Conservation (phyloP, 2,888 invertebrate species). For the Trileptium ribeirensis region DNA sequence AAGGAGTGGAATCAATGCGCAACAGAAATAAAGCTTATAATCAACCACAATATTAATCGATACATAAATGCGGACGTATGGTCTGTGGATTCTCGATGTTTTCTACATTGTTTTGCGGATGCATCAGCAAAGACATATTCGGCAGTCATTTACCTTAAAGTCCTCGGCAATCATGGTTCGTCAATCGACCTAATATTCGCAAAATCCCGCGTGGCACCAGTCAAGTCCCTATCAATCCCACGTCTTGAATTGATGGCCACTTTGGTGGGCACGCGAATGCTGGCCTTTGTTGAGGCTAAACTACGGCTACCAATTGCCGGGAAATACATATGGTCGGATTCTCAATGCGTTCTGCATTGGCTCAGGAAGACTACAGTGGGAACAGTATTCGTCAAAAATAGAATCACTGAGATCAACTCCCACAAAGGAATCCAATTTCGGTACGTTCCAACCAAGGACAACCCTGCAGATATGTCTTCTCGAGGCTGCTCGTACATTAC, state of each 20-base stretch:
- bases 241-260: constrained; percentile 23
- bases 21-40: not conserved
- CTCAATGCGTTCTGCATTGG: constrained; percentile 11
- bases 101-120: not conserved
- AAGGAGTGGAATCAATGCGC: not conserved
- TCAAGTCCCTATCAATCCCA: not conserved
- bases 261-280: not conserved
- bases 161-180: not conserved
- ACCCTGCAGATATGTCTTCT: constrained; percentile 40
- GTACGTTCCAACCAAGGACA: constrained; percentile 28
- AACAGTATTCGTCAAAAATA: constrained; percentile 2
- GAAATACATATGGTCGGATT: not conserved
- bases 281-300: not conserved
- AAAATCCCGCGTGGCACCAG: not conserved
- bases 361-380: not conserved
- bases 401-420: constrained; percentile 4
- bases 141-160: not conserved
- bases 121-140: not conserved
- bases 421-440: not conserved
- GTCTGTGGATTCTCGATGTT: not conserved
- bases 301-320: not conserved
- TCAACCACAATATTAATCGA: not conserved
- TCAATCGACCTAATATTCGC: not conserved
- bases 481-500: constrained; percentile 20
- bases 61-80: not conserved